Evolutionary conservation across 2,797 vertebrate species (phyloP).

Genomic region (Tympanoctomys barrerae): DNA sequence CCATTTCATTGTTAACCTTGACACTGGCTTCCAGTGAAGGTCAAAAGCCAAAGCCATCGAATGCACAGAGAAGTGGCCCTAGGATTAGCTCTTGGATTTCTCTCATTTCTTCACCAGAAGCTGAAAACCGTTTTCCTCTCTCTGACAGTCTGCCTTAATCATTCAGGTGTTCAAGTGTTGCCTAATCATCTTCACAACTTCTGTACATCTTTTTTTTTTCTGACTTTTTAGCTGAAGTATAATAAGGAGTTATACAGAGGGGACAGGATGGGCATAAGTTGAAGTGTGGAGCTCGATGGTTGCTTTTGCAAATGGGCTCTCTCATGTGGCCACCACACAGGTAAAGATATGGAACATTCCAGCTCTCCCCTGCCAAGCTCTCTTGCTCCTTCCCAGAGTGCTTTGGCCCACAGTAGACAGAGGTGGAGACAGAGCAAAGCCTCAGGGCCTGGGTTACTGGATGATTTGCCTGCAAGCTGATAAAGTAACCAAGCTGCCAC

Average conservation of each 20-base stretch:
- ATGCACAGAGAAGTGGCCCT: background rate
- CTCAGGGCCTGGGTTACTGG: background rate
- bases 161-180: background rate
- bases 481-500: no score
- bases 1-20: slow-evolving; percentile 37
- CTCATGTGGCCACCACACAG: background rate
- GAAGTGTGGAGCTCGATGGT: background rate
- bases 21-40: slow-evolving; percentile 47
- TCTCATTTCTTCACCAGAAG: slow-evolving; percentile 3
- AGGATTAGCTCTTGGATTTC: background rate
- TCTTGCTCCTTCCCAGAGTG: background rate
- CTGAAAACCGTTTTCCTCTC: background rate
- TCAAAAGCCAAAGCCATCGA: slow-evolving; percentile 48
- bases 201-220: slow-evolving; percentile 36
- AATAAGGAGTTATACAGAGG: background rate
- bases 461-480: background rate
- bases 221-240: background rate
- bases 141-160: background rate
- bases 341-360: background rate
- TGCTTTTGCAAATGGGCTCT: background rate
- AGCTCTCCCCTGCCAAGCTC: background rate
- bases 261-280: background rate
- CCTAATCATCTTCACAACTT: slow-evolving; percentile 30
- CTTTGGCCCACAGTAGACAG: background rate
- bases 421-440: background rate